Evolutionary conservation across 2,888 invertebrate species (phyloP), one percentile per base, ranked within the genome.

Genomic region (Octonoba sinensis): DNA sequence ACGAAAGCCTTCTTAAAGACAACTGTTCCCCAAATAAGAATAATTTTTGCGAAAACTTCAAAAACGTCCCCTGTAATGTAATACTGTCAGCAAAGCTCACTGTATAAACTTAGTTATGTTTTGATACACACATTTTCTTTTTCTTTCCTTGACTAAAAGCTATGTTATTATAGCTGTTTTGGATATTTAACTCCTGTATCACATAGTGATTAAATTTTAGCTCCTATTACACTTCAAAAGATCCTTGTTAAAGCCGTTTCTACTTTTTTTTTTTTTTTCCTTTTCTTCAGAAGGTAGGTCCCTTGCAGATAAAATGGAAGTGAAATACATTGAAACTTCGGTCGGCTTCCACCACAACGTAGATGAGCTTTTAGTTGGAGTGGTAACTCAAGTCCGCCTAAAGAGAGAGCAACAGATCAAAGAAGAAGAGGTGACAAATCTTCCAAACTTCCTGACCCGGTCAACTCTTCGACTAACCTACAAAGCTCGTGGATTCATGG

Each of bases 331-430:
- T 87, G 97, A 98, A 90, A 96, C 97, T 0, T 97, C 97, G 1
- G 96, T 96, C 75, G 96, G 96, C 36, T 94, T 98, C 87, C 97
- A 98, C 90, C 97, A 97, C 91, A 97, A 97, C 89, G 96, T 98
- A 78, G 97, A 98, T 89, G 97, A 98, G 87, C 91, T 99, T 78
- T 91, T 99, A 46, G 97, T 97, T 82, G 98, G 97, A 0, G 92
- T 97, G 69, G 91, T 97, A 70, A 95, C 96, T 82, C 97, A 97
- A 90, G 96, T 97, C 87, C 92, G 96, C 2, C 91, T 97, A 67
- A 92, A 94, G 84, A 67, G 74, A 47, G 47, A 70, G 24, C 84
- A 85, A 44, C 54, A 60, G 8, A 36, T 8, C 36, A 36, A 36
- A 36, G 76, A 51, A 6, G 57, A n/a, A 12, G 70, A 65, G 3